Percentiles rank a stretch among this genome's conserved stretches.
These are phyloP conservation scores for Eclectus roratus DNA, from an alignment of 2,113 vertebrate genomes.

Conservation along the genomic window DNA sequence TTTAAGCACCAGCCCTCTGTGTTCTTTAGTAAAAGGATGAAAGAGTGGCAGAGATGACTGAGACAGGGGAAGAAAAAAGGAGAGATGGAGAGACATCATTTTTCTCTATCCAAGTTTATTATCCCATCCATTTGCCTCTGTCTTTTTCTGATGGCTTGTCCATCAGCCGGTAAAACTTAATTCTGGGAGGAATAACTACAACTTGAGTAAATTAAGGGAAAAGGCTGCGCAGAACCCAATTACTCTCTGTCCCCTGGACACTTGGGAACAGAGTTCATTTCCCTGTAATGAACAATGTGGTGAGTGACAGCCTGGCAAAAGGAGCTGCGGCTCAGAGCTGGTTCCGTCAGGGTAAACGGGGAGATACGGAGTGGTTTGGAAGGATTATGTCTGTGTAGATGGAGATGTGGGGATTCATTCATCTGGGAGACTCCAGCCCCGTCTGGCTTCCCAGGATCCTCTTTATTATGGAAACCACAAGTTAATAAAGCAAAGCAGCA, in stretches of 20 bases:
- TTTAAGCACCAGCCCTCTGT: neutral
- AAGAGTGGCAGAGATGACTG: neutral
- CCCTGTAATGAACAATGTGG: constrained; percentile 58
- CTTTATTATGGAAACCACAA: constrained; percentile 47
- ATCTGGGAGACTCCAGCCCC: neutral
- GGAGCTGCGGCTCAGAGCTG: neutral
- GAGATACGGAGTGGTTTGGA: neutral
- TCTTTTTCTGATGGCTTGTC: constrained; percentile 66
- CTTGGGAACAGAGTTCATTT: constrained; percentile 71
- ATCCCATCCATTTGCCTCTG: constrained; percentile 51
- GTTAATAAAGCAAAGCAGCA: constrained; percentile 33
- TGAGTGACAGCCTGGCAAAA: constrained; percentile 65
- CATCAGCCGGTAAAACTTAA: constrained; percentile 59
- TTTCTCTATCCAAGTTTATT: constrained; percentile 54
- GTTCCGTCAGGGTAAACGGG: neutral
- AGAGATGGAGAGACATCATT: neutral
- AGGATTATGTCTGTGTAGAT: neutral
- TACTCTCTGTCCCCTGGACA: constrained; percentile 13
- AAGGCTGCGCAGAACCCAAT: constrained; percentile 65
- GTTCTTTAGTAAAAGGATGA: constrained; percentile 7
- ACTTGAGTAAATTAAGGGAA: constrained; percentile 75
- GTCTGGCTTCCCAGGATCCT: constrained; percentile 11
- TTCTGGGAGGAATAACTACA: constrained; percentile 73
- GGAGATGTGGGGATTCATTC: neutral
- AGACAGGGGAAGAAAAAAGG: neutral